Percentiles rank a stretch among this genome's conserved stretches.
These are phyloP conservation scores for Agapornis roseicollis DNA, from an alignment of 2,113 vertebrate species.

Conservation along the genomic window DNA sequence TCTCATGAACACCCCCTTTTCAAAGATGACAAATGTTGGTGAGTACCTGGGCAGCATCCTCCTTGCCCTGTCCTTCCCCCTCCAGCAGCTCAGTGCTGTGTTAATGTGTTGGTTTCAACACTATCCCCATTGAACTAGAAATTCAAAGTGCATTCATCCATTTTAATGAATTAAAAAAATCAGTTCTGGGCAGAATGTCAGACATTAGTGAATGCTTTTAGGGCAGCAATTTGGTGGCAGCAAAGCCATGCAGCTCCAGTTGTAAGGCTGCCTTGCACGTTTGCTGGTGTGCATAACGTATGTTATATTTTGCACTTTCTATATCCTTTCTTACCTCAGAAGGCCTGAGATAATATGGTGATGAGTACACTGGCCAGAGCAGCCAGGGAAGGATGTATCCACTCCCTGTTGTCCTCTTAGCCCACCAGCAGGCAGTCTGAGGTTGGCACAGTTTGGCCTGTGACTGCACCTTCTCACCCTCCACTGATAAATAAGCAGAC, in stretches of 20 bases:
- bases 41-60: not conserved
- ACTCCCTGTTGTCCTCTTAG: not conserved
- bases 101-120: not conserved
- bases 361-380: not conserved
- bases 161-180: not conserved
- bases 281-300: not conserved
- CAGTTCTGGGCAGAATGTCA: not conserved
- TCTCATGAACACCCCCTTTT: not conserved
- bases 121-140: not conserved
- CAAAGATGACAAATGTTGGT: not conserved
- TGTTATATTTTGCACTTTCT: not conserved
- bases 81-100: not conserved
- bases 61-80: not conserved
- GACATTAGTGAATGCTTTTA: not conserved
- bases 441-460: constrained; percentile 67
- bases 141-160: not conserved
- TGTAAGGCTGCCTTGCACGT: not conserved
- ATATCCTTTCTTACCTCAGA: not conserved
- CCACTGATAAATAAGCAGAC: constrained; percentile 77
- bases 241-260: not conserved
- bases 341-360: not conserved
- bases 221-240: not conserved
- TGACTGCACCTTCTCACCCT: constrained; percentile 68
- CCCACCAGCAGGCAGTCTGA: not conserved
- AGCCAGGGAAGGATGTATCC: not conserved